phyloP scores from a whole-genome alignment of 2,888 invertebrate species.

The Choristoneura rosaceana region DNA sequence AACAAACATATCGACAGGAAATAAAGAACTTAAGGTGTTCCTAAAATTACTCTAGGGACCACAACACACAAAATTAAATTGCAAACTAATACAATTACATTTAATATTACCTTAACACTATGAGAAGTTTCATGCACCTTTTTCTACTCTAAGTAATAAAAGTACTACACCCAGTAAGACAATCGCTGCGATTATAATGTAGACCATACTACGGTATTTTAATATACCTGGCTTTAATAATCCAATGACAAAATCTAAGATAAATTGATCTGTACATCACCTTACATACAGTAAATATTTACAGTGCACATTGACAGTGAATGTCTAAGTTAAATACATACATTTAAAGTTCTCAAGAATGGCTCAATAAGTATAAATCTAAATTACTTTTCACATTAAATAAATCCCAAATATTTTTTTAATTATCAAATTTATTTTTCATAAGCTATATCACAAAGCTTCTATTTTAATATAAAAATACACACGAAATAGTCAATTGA shows the following conservation, averaged over 20 bases:
- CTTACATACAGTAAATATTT: slow-evolving; percentile 53
- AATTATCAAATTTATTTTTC: slow-evolving; percentile 53
- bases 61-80: slow-evolving; percentile 45
- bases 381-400: slow-evolving; percentile 41
- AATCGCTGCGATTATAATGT: slow-evolving; percentile 42
- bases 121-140: slow-evolving; percentile 68
- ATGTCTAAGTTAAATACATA: slow-evolving; percentile 39
- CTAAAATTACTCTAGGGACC: slow-evolving; percentile 22
- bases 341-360: slow-evolving; percentile 43
- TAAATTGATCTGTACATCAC: slow-evolving; percentile 57
- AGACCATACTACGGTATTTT: slow-evolving; percentile 49
- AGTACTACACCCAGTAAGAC: slow-evolving; percentile 44
- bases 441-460: slow-evolving; percentile 76
- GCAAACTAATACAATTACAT: slow-evolving; percentile 40
- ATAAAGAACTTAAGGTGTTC: slow-evolving; percentile 7
- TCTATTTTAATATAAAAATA: slow-evolving; percentile 67
- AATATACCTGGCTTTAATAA: slow-evolving; percentile 67
- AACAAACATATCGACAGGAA: slow-evolving; percentile 23
- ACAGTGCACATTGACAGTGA: slow-evolving; percentile 50
- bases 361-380: slow-evolving; percentile 43
- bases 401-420: slow-evolving; percentile 53
- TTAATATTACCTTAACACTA: slow-evolving; percentile 51
- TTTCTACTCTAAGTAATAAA: slow-evolving; percentile 53
- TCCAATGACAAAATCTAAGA: slow-evolving; percentile 54
- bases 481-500: slow-evolving; percentile 65